Percentiles rank a stretch among this genome's conserved stretches.
phyloP scores from a whole-genome alignment of 2,797 vertebrate species.

The Molossus molossus region DNA sequence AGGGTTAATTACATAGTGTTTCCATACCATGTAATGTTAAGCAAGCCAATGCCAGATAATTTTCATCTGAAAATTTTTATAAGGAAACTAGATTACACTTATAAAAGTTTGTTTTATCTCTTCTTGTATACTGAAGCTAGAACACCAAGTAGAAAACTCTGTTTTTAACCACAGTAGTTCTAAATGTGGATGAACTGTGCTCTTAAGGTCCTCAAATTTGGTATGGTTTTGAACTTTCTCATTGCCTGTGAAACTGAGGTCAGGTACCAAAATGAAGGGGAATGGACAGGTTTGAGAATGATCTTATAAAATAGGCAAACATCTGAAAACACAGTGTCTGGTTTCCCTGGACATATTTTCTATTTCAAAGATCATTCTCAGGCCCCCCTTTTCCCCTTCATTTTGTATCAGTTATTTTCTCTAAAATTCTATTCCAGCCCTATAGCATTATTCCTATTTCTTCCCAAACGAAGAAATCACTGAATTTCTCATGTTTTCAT shows the following conservation, averaged over 20 bases:
- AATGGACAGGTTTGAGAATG: too few relatives aligned
- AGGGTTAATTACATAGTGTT: not conserved
- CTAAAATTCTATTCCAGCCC: not conserved
- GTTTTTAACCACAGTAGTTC: not conserved
- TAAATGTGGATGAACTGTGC: not conserved
- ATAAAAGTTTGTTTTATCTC: not conserved
- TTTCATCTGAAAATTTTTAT: not conserved
- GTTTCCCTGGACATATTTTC: too few relatives aligned
- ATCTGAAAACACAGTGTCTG: too few relatives aligned
- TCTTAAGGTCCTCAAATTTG: not conserved
- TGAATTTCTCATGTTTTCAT: not conserved
- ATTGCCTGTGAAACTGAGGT: not conserved
- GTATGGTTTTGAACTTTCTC: not conserved
- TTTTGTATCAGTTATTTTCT: not conserved
- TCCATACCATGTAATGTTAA: not conserved
- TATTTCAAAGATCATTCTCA: too few relatives aligned
- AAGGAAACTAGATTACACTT: not conserved
- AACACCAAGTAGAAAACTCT: not conserved
- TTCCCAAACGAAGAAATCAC: conserved; percentile 34
- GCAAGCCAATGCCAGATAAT: not conserved
- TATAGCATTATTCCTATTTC: not conserved
- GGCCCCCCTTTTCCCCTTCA: too few relatives aligned
- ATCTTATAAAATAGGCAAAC: too few relatives aligned
- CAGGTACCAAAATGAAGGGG: not conserved
- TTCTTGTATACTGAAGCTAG: not conserved